Evolutionary conservation across 2,888 invertebrate genomes (phyloP).

Genomic region (Rhynchonema sp.): DNA sequence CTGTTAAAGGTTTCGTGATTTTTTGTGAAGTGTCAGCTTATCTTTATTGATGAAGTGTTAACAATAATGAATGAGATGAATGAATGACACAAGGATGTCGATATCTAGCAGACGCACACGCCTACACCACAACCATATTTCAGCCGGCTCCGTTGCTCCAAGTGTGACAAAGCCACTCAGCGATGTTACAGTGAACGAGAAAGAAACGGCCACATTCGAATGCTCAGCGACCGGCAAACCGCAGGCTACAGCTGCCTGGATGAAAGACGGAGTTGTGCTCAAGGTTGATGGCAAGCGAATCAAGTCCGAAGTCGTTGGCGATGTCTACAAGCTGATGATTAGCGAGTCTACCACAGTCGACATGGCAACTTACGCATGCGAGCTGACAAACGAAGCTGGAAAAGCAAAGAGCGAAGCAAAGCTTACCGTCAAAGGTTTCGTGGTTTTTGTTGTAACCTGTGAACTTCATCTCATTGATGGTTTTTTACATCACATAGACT

Average conservation of each 20-base stretch:
- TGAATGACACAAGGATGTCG: too few relatives aligned
- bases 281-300: not conserved
- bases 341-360: not conserved
- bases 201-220: slow-evolving; percentile 11
- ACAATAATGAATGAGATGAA: too few relatives aligned
- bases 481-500: too few relatives aligned
- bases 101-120: too few relatives aligned
- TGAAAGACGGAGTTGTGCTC: not conserved
- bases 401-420: slow-evolving; percentile 17
- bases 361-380: not conserved
- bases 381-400: slow-evolving; percentile 28
- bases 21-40: too few relatives aligned
- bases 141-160: slow-evolving; percentile 7
- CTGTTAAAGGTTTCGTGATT: slow-evolving; percentile 5
- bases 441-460: not conserved
- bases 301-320: not conserved
- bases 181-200: slow-evolving; percentile 9
- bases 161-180: slow-evolving; percentile 13
- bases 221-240: slow-evolving; percentile 13
- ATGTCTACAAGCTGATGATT: not conserved
- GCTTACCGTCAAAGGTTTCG: slow-evolving; percentile 10
- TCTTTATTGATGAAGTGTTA: too few relatives aligned
- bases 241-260: slow-evolving; percentile 11
- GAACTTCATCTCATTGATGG: too few relatives aligned
- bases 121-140: not conserved